Percentiles rank a stretch among this genome's conserved stretches.
Conservation (phyloP, 2,888 invertebrate species). For the Orthonychiurus folsomi region DNA sequence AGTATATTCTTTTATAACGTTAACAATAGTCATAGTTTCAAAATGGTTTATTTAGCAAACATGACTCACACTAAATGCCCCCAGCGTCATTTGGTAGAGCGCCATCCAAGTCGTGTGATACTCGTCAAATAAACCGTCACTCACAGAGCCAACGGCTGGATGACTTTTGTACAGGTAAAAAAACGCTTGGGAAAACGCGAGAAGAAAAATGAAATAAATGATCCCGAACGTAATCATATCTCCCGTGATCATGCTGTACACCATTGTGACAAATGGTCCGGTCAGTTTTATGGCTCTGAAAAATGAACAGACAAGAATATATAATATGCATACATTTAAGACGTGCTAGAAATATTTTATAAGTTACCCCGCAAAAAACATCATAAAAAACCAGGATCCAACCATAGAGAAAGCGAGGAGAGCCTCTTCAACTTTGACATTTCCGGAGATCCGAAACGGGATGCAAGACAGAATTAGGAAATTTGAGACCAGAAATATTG, state of each 20-base stretch:
- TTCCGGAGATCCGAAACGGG: slow-evolving; percentile 67
- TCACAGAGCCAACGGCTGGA: slow-evolving; percentile 63
- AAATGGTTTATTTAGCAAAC: background rate
- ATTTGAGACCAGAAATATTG: slow-evolving; percentile 85
- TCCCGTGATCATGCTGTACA: slow-evolving; percentile 97
- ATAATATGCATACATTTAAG: background rate
- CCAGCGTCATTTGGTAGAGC: slow-evolving; percentile 91
- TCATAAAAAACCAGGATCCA: slow-evolving; percentile 91
- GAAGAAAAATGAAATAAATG: slow-evolving; percentile 86
- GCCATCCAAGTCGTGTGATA: slow-evolving; percentile 95
- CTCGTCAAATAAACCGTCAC: slow-evolving; percentile 69
- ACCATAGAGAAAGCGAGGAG: slow-evolving; percentile 86
- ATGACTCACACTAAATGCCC: slow-evolving; percentile 81
- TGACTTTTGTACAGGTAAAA: slow-evolving; percentile 88
- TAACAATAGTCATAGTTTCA: background rate
- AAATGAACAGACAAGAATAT: slow-evolving; percentile 24
- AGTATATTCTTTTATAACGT: background rate
- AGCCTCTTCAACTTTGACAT: slow-evolving; percentile 76
- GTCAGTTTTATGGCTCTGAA: slow-evolving; percentile 82
- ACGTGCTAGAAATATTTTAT: slow-evolving; percentile 14
- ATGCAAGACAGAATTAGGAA: slow-evolving; percentile 79
- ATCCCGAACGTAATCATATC: slow-evolving; percentile 98
- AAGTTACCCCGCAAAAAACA: slow-evolving; percentile 94
- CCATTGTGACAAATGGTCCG: slow-evolving; percentile 98
- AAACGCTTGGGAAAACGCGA: slow-evolving; percentile 93